Base-by-base conservation (phyloP, 2,888 invertebrate genomes). In the Phaonia tiefii region DNA sequence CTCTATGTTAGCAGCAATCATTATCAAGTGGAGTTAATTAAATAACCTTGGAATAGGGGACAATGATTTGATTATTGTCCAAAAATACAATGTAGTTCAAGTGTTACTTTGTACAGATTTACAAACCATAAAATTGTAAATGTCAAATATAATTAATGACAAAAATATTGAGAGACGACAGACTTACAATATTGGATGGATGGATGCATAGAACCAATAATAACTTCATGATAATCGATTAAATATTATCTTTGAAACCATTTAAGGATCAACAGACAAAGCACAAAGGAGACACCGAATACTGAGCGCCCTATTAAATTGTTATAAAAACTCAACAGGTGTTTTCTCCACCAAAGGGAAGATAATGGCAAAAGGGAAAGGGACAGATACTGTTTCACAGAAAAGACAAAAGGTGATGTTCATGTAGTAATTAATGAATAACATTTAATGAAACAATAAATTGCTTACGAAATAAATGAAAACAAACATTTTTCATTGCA, bases 281-380 rank as follows among this genome's bases (percentile, higher is more conserved):
- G n/a, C n/a, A 72, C 20, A 56, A 56, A 10, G 3, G 31, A 31
- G 44, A 20, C 31, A 17, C 5, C 39, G 11, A 60, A 54, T 8
- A 22, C 22, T 54, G 25, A 11, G 1, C 25, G 2, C 11, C n/a
- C n/a, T 46, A 78, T 78, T 69, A 69, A 78, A 78, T 75, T 75
- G 69, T 81, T 78, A 81, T 65, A 81, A 75, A 81, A 72, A 81
- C 81, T 63, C 81, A 78, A 81, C 81, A 81, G 81, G 81, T 81
- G 81, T 65, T 78, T 81, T 78, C 75, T n/a, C 72, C 72, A 78
- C 78, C 25, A 11, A 3, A 22, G 31, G 42, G 15, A 22, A 63
- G 39, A 42, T 11, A 63, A 63, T 42, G 63, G 42, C 22, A 39
- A 63, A 63, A 63, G 63, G 42, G 10, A 11, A 20, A n/a, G 17